These are phyloP conservation scores for Drosophila burlai DNA, from an alignment of 1,140 invertebrate genomes.

Conservation along the genomic window DNA sequence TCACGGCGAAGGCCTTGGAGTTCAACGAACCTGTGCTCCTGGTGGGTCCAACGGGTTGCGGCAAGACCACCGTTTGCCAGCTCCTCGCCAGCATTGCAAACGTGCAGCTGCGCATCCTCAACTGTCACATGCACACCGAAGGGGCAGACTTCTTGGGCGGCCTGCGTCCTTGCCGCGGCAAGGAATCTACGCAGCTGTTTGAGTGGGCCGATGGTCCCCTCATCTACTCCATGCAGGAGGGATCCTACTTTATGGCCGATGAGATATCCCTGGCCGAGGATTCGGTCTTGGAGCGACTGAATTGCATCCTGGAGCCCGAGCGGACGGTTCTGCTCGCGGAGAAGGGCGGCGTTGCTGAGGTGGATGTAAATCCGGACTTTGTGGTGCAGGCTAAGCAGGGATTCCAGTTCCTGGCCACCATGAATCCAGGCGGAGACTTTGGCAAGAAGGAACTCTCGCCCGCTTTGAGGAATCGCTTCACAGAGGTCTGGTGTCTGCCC, in stretches of 20 bases:
- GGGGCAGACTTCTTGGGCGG: conserved; percentile 99
- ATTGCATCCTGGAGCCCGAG: conserved; percentile 98
- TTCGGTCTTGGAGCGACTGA: conserved; percentile 98
- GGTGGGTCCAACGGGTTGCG: conserved; percentile 99
- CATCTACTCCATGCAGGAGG: conserved; percentile 95
- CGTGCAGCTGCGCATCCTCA: conserved; percentile 92
- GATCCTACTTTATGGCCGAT: conserved; percentile 96
- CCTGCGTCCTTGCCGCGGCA: conserved; percentile 93
- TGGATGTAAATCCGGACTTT: conserved; percentile 85
- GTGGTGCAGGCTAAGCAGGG: conserved; percentile 90
- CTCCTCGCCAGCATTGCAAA: conserved; percentile 90
- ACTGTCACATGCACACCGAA: conserved; percentile 99
- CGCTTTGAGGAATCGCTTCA: conserved; percentile 98
- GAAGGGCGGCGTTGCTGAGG: conserved; percentile 88
- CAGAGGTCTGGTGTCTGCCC: conserved; percentile 98
- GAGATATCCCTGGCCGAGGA: conserved; percentile 99
- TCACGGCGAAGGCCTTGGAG: no score
- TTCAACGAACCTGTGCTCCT: conserved; percentile 98
- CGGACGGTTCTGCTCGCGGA: conserved; percentile 96
- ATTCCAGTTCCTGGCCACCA: conserved; percentile 98
- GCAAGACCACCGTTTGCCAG: conserved; percentile 99
- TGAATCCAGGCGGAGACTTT: conserved; percentile 99
- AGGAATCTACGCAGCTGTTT: conserved; percentile 89
- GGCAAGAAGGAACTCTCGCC: conserved; percentile 99
- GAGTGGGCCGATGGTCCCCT: conserved; percentile 99